These are phyloP conservation scores for Synergus gifuensis DNA, from an alignment of 2,888 invertebrate species.

Conservation along the genomic window DNA sequence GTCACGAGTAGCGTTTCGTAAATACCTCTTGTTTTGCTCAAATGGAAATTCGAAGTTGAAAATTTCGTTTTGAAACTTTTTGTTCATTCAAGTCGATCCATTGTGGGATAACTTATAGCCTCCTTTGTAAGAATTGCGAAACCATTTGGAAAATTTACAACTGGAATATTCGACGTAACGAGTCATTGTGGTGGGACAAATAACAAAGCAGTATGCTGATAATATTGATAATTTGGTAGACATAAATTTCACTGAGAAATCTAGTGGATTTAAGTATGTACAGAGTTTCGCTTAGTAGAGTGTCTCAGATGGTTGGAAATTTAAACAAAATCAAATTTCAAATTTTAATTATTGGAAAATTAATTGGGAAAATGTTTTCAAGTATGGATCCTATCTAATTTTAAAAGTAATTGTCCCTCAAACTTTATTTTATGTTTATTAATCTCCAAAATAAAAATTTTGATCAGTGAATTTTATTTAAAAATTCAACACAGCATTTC, in stretches of 20 bases:
- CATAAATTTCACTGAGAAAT: conserved; percentile 30
- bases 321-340: not conserved
- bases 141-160: conserved; percentile 23
- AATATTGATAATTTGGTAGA: conserved; percentile 31
- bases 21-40: conserved; percentile 26
- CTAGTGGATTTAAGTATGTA: not conserved
- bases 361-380: too few species aligned
- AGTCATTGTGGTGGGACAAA: conserved; percentile 31
- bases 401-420: not conserved
- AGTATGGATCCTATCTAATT: not conserved
- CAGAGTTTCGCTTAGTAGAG: not conserved
- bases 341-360: too few species aligned
- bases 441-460: not conserved
- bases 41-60: conserved; percentile 20
- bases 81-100: not conserved
- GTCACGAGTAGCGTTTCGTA: conserved; percentile 32
- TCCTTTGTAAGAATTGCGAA: not conserved
- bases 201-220: conserved; percentile 21
- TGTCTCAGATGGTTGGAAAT: not conserved
- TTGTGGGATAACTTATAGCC: not conserved
- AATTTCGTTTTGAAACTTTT: conserved; percentile 29
- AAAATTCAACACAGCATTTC: conserved; percentile 14
- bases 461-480: conserved; percentile 23
- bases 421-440: not conserved
- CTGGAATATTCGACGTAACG: conserved; percentile 19